phyloP scores from a whole-genome alignment of 2,797 vertebrate genomes.

The Lepidocolaptes lacrymiger region DNA sequence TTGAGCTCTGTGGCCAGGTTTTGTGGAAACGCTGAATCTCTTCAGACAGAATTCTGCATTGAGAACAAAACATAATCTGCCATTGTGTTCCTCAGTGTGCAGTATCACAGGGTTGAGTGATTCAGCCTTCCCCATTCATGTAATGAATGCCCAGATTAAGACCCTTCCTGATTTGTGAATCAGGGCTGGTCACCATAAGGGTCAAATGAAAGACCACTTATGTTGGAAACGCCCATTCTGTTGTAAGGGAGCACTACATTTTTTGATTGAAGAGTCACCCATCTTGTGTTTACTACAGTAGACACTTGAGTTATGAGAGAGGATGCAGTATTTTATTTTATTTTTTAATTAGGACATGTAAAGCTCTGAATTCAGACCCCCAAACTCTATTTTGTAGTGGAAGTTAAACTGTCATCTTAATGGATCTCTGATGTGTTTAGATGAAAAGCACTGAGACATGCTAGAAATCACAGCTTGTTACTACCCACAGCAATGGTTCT shows the following conservation, averaged over 20 bases:
- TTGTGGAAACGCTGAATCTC: not conserved
- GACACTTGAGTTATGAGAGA: not conserved
- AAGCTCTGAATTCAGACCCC: not conserved
- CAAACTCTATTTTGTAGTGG: not conserved
- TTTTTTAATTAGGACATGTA: not conserved
- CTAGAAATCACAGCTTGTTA: not conserved
- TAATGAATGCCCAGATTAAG: not conserved
- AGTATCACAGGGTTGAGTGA: not conserved
- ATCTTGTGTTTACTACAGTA: not conserved
- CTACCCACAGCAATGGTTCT: not conserved
- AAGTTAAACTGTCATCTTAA: not conserved
- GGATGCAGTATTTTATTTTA: not conserved
- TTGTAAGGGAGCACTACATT: not conserved
- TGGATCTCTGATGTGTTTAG: not conserved
- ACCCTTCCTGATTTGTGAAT: not conserved
- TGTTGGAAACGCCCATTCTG: not conserved
- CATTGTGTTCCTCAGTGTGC: not conserved
- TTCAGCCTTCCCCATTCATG: not conserved
- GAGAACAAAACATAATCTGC: not conserved
- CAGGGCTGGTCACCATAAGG: not conserved
- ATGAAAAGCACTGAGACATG: not conserved
- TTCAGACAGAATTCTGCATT: not conserved
- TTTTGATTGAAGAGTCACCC: not conserved
- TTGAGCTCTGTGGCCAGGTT: not conserved
- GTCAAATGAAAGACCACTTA: not conserved